Conservation (phyloP, 2,797 vertebrate species). For the Phataginus tetradactyla region DNA sequence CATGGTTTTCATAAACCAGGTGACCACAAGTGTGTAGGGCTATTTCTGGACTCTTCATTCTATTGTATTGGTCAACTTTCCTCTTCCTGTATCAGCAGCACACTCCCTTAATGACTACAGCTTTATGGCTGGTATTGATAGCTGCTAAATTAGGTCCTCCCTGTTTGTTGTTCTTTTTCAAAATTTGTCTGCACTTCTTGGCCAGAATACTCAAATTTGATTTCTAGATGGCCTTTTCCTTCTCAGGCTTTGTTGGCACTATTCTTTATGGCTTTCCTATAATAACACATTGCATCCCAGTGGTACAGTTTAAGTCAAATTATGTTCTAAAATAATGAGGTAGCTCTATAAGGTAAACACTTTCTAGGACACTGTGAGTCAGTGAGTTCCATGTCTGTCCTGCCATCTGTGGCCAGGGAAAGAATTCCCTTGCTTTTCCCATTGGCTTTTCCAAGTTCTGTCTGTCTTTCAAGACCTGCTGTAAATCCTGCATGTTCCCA, state of each 20-base stretch:
- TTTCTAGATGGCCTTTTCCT: background rate
- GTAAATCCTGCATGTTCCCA: background rate
- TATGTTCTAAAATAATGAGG: background rate
- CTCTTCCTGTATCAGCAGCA: background rate
- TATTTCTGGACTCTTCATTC: background rate
- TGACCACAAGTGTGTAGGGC: background rate
- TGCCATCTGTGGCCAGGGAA: background rate
- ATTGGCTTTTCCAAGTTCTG: background rate
- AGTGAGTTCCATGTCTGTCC: background rate
- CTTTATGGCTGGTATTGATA: background rate
- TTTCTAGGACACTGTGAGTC: background rate
- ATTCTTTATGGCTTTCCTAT: background rate
- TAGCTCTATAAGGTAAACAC: background rate
- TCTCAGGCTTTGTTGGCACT: background rate
- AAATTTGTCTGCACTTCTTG: background rate
- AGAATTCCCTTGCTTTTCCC: background rate
- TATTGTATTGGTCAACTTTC: background rate
- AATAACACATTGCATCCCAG: background rate
- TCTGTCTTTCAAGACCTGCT: background rate
- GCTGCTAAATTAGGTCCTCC: background rate
- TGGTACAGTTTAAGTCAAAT: background rate
- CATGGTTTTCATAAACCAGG: background rate
- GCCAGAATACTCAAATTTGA: background rate
- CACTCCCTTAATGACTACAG: background rate
- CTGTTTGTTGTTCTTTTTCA: background rate